Evolutionary conservation across 2,113 vertebrate genomes (phyloP), one percentile per base, ranked within the genome.

Genomic region (Andinoacara biseriatus): DNA sequence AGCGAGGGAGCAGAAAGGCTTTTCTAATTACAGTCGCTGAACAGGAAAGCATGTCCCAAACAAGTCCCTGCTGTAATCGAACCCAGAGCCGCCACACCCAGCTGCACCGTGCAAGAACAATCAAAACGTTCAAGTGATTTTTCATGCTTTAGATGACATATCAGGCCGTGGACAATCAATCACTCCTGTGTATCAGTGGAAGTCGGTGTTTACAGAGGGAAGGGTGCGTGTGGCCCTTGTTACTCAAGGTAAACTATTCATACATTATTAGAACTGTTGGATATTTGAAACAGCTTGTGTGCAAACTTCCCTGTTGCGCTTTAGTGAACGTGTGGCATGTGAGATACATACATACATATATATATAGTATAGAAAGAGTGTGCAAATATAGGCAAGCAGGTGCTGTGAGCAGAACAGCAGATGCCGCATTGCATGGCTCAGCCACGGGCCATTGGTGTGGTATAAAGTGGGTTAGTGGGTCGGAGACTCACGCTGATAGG

Each of bases 401-500:
- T 90, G 89, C 67, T 74, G 92, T 38, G 63, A 84, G 78, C 83
- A 65, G 7, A 75, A 26, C 38, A 74, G 83, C 91, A 87, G 59
- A 88, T 83, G 87, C 61, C 40, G 29, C 43, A 49, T 33, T 58
- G 35, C 87, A 62, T 63, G 65, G 80, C 63, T 43, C 49, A 76
- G 26, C 54, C 72, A 59, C 38, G 65, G 33, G 60, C 81, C n/a
- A 74, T 57, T 65, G 72, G 38, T 63, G 29, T 54, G 79, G 56
- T 61, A 22, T 52, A 67, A 92, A 89, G 67, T 88, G 84, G 86
- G 89, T 90, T 79, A 92, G 83, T 89, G 86, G 89, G 87, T 86
- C 77, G 38, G 76, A 74, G 81, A 83, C 69, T 85, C 52, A 20
- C 7, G 6, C 77, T 83, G 82, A 80, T 69, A 80, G 76, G 57